A percentile compares a stretch with the other conserved stretches of the same genome.
Evolutionary conservation across 2,113 vertebrate genomes (phyloP).

Genomic region (Bufo bufo): DNA sequence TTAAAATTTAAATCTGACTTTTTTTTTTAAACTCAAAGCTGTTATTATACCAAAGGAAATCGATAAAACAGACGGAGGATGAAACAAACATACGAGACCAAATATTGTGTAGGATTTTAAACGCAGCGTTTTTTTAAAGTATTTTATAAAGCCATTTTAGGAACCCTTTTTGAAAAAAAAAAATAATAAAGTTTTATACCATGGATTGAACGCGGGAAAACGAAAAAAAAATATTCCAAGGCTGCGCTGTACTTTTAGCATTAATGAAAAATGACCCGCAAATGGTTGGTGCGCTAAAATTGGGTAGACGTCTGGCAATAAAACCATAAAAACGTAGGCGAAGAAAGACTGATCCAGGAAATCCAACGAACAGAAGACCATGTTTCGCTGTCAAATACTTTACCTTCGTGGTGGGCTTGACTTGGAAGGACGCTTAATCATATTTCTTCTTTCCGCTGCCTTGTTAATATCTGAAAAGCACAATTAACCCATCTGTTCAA

Average conservation of each 20-base stretch:
- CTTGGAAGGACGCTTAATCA: slow-evolving; percentile 94
- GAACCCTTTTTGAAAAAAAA: not conserved
- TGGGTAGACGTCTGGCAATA: not conserved
- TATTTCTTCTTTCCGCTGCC: slow-evolving; percentile 98
- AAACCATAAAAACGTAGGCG: slow-evolving; percentile 60
- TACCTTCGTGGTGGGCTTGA: slow-evolving; percentile 98
- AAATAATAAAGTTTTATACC: not conserved
- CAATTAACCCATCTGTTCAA: slow-evolving; percentile 99
- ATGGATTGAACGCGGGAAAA: not conserved
- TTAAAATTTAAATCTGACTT: not conserved
- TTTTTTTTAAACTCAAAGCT: not conserved
- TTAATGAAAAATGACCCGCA: not conserved
- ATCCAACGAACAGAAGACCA: slow-evolving; percentile 74
- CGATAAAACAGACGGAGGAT: not conserved
- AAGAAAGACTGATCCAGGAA: slow-evolving; percentile 69
- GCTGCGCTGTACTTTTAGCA: not conserved
- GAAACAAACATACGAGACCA: not conserved
- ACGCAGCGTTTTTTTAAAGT: not conserved
- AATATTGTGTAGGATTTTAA: not conserved
- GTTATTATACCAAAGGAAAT: not conserved
- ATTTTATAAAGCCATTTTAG: not conserved
- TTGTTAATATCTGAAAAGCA: slow-evolving; percentile 99
- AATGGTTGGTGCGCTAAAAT: not conserved
- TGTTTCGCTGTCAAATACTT: slow-evolving; percentile 87
- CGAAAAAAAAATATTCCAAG: slow-evolving; percentile 50